phyloP scores from a whole-genome alignment of 2,113 vertebrate species.

The Chauna torquata region DNA sequence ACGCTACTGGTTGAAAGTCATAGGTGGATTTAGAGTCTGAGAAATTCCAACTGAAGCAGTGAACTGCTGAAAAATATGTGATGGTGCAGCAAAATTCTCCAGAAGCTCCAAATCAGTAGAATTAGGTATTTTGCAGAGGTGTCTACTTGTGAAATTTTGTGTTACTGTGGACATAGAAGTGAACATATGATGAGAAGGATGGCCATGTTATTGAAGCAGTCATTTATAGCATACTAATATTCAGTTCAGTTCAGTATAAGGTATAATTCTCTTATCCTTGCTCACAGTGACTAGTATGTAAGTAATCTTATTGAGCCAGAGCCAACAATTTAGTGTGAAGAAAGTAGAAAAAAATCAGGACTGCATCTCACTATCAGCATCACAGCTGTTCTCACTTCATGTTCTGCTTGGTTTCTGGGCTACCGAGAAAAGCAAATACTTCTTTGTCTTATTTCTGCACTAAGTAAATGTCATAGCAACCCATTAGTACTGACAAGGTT shows the following conservation, averaged over 20 bases:
- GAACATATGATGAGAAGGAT: background rate
- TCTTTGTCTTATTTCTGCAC: constrained; percentile 13
- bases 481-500: background rate
- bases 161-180: background rate
- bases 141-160: rapidly evolving
- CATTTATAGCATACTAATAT: background rate
- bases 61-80: background rate
- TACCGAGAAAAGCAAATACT: constrained; percentile 42
- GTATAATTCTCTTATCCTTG: background rate
- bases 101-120: background rate
- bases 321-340: background rate
- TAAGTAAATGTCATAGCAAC: constrained; percentile 45
- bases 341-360: background rate
- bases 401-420: background rate
- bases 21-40: background rate
- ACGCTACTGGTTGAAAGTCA: background rate
- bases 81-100: background rate
- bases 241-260: background rate
- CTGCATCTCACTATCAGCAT: background rate
- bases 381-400: constrained; percentile 19
- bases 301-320: background rate
- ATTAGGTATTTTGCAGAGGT: background rate
- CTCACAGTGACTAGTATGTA: background rate
- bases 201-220: background rate
- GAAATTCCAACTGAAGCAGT: background rate